These are phyloP conservation scores for Pachydiplax longipennis DNA, from an alignment of 2,888 invertebrate genomes.

Conservation along the genomic window DNA sequence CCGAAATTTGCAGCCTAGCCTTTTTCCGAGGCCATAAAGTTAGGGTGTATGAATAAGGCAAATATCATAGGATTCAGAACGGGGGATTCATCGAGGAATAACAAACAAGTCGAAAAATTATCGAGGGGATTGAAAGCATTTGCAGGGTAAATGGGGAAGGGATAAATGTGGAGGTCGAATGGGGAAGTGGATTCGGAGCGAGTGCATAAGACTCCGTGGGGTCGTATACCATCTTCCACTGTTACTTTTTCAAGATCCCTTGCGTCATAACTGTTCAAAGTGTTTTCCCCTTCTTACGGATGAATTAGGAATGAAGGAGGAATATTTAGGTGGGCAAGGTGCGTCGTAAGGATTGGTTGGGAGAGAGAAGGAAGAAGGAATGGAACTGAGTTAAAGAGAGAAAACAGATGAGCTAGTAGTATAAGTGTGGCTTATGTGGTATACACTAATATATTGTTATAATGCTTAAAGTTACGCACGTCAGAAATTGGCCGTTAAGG, in stretches of 20 bases:
- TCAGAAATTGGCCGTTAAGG: too few species aligned
- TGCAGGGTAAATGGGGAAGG: not conserved
- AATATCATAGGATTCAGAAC: not conserved
- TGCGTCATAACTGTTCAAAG: slow-evolving; percentile 33
- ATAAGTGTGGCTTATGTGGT: too few species aligned
- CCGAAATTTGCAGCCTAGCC: too few species aligned
- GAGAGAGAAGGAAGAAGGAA: not conserved
- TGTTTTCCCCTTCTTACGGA: not conserved
- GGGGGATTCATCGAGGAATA: not conserved
- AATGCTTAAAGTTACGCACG: too few species aligned
- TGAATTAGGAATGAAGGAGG: slow-evolving; percentile 23
- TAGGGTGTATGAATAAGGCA: not conserved
- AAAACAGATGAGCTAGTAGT: too few species aligned
- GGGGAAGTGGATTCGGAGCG: not conserved
- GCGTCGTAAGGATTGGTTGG: not conserved
- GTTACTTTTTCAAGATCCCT: too few species aligned
- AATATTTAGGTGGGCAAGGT: not conserved
- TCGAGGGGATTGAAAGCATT: not conserved
- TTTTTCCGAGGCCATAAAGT: too few species aligned
- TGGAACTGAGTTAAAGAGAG: too few species aligned
- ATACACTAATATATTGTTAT: too few species aligned
- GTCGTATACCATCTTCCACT: too few species aligned
- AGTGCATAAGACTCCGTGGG: not conserved
- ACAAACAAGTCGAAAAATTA: not conserved
- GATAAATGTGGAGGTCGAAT: not conserved